Percentiles rank a stretch among this genome's conserved stretches.
These are phyloP conservation scores for Eupleurogrammus muticus DNA, from an alignment of 2,797 vertebrate species.

Conservation along the genomic window DNA sequence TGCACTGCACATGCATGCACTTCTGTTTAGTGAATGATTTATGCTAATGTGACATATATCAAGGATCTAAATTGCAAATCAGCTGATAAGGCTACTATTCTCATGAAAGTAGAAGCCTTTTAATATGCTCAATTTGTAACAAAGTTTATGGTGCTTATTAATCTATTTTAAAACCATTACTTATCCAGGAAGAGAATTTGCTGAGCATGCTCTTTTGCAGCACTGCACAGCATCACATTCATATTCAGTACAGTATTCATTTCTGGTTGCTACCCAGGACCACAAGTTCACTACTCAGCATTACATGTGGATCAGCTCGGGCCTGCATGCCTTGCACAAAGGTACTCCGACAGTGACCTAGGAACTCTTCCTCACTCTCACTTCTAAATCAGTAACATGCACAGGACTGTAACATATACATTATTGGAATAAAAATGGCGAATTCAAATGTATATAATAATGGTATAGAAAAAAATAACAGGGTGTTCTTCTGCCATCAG, in stretches of 20 bases:
- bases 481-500: slow-evolving; percentile 10
- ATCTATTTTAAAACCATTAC: slow-evolving; percentile 47
- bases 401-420: background rate
- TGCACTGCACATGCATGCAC: slow-evolving; percentile 33
- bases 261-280: background rate
- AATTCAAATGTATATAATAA: no score
- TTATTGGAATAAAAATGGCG: background rate
- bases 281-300: slow-evolving; percentile 1
- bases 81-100: slow-evolving; percentile 23
- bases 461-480: slow-evolving; percentile 14
- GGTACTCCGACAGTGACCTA: background rate
- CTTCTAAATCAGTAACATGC: background rate
- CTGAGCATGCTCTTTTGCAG: slow-evolving; percentile 42
- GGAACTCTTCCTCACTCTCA: background rate
- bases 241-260: slow-evolving; percentile 5
- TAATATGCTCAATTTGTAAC: slow-evolving; percentile 32
- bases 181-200: slow-evolving; percentile 30
- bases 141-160: slow-evolving; percentile 32
- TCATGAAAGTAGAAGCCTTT: background rate
- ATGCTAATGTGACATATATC: slow-evolving; percentile 48
- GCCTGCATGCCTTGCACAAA: background rate
- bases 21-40: slow-evolving; percentile 40
- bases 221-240: slow-evolving; percentile 33
- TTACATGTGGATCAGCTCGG: background rate
- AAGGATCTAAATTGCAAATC: slow-evolving; percentile 51